Conservation (phyloP, 2,888 invertebrate species). For the Iphiclides podalirius region DNA sequence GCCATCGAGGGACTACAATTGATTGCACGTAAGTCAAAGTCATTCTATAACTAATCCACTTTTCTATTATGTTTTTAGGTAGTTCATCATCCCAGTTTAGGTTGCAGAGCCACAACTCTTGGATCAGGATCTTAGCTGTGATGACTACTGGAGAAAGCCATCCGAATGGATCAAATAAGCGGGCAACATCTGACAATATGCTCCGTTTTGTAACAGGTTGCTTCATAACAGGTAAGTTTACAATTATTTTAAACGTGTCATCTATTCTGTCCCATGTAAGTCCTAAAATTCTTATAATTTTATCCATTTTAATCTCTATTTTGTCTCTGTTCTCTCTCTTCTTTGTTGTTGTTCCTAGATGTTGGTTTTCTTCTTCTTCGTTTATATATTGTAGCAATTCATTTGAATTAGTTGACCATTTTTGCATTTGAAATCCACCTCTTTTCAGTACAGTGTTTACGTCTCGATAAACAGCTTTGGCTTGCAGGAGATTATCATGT, state of each 20-base stretch:
- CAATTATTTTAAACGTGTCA: conserved; percentile 26
- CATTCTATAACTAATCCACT: conserved; percentile 27
- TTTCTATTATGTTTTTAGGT: conserved; percentile 9
- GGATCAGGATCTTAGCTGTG: conserved; percentile 29
- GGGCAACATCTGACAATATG: conserved; percentile 32
- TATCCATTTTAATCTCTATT: conserved; percentile 22
- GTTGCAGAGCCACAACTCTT: conserved; percentile 28
- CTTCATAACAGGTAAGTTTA: conserved; percentile 21
- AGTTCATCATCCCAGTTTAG: conserved; percentile 29
- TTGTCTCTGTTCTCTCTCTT: no score
- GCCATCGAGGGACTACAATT: background rate
- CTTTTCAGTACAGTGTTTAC: conserved; percentile 29
- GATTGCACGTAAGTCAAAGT: no score
- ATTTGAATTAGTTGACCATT: conserved; percentile 34
- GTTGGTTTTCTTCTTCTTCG: conserved; percentile 3
- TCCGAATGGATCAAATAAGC: conserved; percentile 34
- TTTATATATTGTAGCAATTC: conserved; percentile 26
- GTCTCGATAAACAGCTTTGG: background rate
- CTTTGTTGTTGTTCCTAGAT: no score
- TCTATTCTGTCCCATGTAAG: conserved; percentile 29
- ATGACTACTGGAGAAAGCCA: conserved; percentile 32
- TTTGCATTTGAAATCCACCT: conserved; percentile 34
- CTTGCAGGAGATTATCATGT: background rate
- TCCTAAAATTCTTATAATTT: conserved; percentile 31
- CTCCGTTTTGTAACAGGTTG: conserved; percentile 28